Evolutionary conservation across 2,113 vertebrate species (phyloP), one percentile per base, ranked within the genome.

Genomic region (Oenanthe melanoleuca): DNA sequence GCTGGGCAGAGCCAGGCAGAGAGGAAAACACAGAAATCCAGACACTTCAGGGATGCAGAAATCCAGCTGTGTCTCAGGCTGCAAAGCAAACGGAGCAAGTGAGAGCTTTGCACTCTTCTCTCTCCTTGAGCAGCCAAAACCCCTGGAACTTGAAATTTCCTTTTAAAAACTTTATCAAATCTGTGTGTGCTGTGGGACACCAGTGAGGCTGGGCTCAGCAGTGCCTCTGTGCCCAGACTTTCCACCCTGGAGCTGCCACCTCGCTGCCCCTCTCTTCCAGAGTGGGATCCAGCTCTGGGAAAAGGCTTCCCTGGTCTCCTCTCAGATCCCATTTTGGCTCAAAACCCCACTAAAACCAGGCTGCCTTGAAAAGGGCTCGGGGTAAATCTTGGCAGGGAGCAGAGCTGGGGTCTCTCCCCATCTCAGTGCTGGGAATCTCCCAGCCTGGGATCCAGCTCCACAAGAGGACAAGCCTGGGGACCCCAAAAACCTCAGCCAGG

Each of bases 21-120:
- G 38, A 31, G 52, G n/a, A 25, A n/a, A 64, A 8, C 53, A 56
- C 4, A 0, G 1, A 1, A 4, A 64, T 4, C 67, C 2, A 2
- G 86, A 4, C 57, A 3, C 49, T 40, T 22, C 49, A n/a, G 80
- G 70, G 77, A 33, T 17, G 56, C 5, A 73, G 55, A 37, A 83
- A 77, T 22, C 47, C 72, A 23, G 4, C 0, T 11, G 49, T 0
- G 0, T 23, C 63, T 42, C 75, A 19, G 24, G 23, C 28, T 12
- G 49, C 5, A 3, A n/a, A 10, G 81, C n/a, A 20, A 83, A 73
- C 2, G 0, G 72, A 84, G 12, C 22, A 2, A 42, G 66, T 5
- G 5, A 77, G 75, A 86, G 49, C 21, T 92, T 89, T 38, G 55
- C 21, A 4, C 24, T 45, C 8, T 31, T 31, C 50, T 31, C 50